Base-by-base conservation (phyloP, 2,888 invertebrate genomes). In the Perizoma affinitatum region DNA sequence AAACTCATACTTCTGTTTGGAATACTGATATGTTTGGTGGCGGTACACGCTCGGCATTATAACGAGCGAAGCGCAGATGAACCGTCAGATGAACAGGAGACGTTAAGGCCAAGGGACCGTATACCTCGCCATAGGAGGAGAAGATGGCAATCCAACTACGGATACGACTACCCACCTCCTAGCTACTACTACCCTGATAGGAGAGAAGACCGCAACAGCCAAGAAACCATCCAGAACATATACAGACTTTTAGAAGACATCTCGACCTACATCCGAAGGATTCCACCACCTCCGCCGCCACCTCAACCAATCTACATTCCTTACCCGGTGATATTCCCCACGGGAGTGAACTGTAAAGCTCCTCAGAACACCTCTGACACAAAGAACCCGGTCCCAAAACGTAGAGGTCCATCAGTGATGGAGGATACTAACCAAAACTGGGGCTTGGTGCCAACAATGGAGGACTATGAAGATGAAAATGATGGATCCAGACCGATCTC, bases 291-390 rank as follows among this genome's bases (percentile, higher is more conserved):
- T 3, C 80, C 81, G 0, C 76, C 73, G 0, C 75, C 79, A n/a
- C 84, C 85, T 1, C 86, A 86, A 54, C 84, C 85, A 4, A 81
- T 89, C 55, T 90, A 88, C 70, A 73, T 90, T 36, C 87, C 83
- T 0, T 88, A 87, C 56, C 83, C 86, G 4, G 74, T 88, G 6
- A 76, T 81, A 4, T 81, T 82, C 49, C 79, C 81, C 9, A 76
- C 73, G 6, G 80, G 78, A 50, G 67, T 67, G 8, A 50, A 71
- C 6, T 85, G 86, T 59, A 65, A 62, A 2, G 58, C 69, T 33
- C 64, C 73, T n/a, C 55, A 58, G 42, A 62, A 58, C 8, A 42
- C 56, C 10, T 11, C 55, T 22, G 6, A 47, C 41, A 22, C 54
- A 36, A 41, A 34, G 5, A 4, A 41, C 5, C 43, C 47, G 4